phyloP scores from a whole-genome alignment of 2,888 invertebrate species.

The Orchesella flavescens region DNA sequence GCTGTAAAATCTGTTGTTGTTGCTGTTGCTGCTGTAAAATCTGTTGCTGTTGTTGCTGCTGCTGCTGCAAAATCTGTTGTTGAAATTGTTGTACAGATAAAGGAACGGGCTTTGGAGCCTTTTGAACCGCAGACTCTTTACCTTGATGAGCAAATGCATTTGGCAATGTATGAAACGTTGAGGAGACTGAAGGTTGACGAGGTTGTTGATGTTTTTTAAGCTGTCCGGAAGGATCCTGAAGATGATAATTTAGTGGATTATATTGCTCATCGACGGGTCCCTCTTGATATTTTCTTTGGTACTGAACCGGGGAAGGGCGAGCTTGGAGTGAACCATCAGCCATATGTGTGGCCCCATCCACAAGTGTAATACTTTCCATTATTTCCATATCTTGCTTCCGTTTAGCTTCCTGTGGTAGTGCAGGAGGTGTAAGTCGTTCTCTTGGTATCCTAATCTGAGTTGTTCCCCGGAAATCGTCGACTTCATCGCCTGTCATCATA shows the following conservation, averaged over 20 bases:
- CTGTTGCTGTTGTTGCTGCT: not conserved
- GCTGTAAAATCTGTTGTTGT: conserved; percentile 4
- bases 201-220: not conserved
- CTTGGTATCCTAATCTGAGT: conserved; percentile 28
- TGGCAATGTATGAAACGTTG: conserved; percentile 8
- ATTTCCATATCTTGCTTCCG: conserved; percentile 49
- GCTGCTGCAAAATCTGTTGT: conserved; percentile 26
- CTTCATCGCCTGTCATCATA: conserved; percentile 27
- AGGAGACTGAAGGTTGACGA: not conserved
- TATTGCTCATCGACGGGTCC: not conserved
- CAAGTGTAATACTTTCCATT: conserved; percentile 46
- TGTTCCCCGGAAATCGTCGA: conserved; percentile 6
- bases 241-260: conserved; percentile 24
- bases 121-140: not conserved
- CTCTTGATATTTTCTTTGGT: conserved; percentile 30
- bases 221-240: conserved; percentile 2
- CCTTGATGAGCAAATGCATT: not conserved
- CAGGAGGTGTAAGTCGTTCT: conserved; percentile 30
- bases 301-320: not conserved
- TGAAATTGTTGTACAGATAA: conserved; percentile 25
- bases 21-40: not conserved
- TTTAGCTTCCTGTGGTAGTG: not conserved
- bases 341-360: conserved; percentile 42
- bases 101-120: not conserved
- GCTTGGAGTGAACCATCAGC: conserved; percentile 17